Base-by-base conservation (phyloP, 2,797 vertebrate species). In the Argya squamiceps region DNA sequence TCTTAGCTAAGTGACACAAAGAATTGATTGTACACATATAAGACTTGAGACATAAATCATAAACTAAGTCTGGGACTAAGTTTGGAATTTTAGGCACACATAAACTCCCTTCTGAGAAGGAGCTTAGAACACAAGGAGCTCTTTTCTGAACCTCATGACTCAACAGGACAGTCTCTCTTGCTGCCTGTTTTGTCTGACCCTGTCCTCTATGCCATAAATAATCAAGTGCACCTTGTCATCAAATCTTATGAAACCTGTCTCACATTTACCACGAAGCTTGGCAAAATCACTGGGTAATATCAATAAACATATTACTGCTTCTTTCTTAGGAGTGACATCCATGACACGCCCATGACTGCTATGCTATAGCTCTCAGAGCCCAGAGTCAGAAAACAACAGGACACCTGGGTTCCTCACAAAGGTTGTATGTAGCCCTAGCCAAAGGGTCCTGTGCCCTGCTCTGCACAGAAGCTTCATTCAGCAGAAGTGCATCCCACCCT, bases 361-460 rank as follows among this genome's bases (percentile, higher is more conserved):
- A 13, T 0, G 0, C 34, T 41, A 12, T 2, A 65, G 9, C n/a
- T 12, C 4, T 55, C 36, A 63, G 56, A 73, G 20, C 12, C 12
- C 46, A 15, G 41, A 59, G 5, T 9, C 36, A 93, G 59, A 55
- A 68, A 83, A 47, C 5, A 89, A 10, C 6, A 49, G 21, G 49
- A 32, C 13, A 4, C 4, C 23, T 44, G 29, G 16, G 13, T 2
- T 85, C 37, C 49, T 83, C 64, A 56, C 22, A 44, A 37, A 52
- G n/a, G 7, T n/a, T 58, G 5, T 16, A 30, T 3, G 3, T 20
- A 59, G 27, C 24, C 27, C 55, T 39, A 76, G 27, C 2, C 30
- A 36, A 62, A 9, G 15, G 6, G 12, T 76, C 30, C 41, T 24
- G 34, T 10, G 27, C 39, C 43, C n/a, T 21, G 4, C 19, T 74